phyloP scores from a whole-genome alignment of 2,888 invertebrate genomes.

The Allophyes oxyacanthae region DNA sequence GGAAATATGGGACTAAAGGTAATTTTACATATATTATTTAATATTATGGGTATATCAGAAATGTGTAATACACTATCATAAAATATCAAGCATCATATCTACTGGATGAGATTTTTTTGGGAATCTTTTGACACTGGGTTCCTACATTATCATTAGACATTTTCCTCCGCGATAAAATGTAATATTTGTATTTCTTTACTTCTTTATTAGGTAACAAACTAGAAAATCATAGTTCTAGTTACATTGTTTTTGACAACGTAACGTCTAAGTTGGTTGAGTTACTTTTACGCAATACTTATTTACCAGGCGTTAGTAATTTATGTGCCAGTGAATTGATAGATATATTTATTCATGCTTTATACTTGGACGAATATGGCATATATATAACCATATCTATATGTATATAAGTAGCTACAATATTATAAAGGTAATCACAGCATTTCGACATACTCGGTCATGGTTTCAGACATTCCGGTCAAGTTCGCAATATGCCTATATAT shows the following conservation, averaged over 20 bases:
- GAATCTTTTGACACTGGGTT: too few relatives aligned
- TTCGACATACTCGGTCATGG: conserved; percentile 52
- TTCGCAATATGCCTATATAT: conserved; percentile 25
- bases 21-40: conserved; percentile 13
- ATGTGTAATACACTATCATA: too few relatives aligned
- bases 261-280: conserved; percentile 33
- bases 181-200: background rate
- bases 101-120: too few relatives aligned
- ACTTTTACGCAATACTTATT: conserved; percentile 42
- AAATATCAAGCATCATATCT: too few relatives aligned
- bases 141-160: too few relatives aligned
- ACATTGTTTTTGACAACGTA: conserved; percentile 44
- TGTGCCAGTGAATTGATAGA: conserved; percentile 21
- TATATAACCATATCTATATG: background rate
- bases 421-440: conserved; percentile 11
- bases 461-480: conserved; percentile 61
- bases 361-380: conserved; percentile 1
- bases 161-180: too few relatives aligned
- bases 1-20: conserved; percentile 92
- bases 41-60: too few relatives aligned
- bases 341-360: background rate
- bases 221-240: conserved; percentile 14
- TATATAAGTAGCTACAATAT: conserved; percentile 1
- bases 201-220: background rate
- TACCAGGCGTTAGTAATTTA: conserved; percentile 22